A percentile compares a stretch with the other conserved stretches of the same genome.
These are phyloP conservation scores for Dasypus novemcinctus DNA, from an alignment of 2,113 vertebrate genomes.

Conservation along the genomic window DNA sequence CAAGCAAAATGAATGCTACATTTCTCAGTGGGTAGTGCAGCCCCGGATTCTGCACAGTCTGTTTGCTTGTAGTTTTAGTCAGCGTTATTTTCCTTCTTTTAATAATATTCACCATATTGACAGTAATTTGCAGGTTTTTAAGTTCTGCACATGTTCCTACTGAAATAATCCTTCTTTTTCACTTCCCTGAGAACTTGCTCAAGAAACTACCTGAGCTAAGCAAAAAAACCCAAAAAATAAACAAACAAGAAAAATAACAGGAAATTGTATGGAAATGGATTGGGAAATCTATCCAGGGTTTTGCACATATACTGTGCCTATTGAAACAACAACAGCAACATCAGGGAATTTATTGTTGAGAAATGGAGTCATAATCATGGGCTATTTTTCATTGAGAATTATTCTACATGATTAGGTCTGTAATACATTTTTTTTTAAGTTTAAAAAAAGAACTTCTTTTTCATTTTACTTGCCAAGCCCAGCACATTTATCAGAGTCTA, in stretches of 20 bases:
- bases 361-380: not conserved
- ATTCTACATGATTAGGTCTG: not conserved
- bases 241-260: too few relatives aligned
- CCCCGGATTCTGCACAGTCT: not conserved
- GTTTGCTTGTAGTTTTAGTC: not conserved
- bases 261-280: not conserved
- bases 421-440: not conserved
- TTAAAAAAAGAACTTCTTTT: not conserved
- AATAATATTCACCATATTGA: constrained; percentile 49
- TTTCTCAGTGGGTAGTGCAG: constrained; percentile 23
- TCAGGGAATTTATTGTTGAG: not conserved
- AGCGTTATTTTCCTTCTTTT: constrained; percentile 27
- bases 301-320: accelerated
- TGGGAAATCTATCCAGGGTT: not conserved
- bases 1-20: not conserved
- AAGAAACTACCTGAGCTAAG: not conserved
- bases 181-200: not conserved
- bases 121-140: constrained; percentile 62
- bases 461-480: not conserved
- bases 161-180: constrained; percentile 47
- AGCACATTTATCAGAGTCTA: not conserved
- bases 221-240: too few relatives aligned
- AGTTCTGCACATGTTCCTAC: constrained; percentile 37
- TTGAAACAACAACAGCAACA: not conserved
- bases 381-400: constrained; percentile 40